These are phyloP conservation scores for Xiphophorus birchmanni DNA, from an alignment of 2,797 vertebrate genomes.

Conservation along the genomic window DNA sequence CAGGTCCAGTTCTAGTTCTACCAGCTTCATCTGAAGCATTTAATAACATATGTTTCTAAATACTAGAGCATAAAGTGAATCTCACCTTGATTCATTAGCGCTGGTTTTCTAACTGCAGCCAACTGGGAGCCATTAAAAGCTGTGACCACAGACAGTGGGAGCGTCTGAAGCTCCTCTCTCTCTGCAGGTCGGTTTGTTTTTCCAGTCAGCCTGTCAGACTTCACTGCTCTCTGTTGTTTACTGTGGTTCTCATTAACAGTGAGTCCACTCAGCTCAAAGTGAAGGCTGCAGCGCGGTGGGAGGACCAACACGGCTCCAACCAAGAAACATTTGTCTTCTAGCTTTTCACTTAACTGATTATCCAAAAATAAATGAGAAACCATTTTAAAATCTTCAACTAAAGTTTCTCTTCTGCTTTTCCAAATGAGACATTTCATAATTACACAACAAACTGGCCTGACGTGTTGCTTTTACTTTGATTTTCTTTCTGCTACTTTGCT, in stretches of 20 bases:
- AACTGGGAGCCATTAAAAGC: conserved; percentile 15
- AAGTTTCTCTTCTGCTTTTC: background rate
- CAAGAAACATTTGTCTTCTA: background rate
- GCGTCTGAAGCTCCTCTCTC: conserved; percentile 25
- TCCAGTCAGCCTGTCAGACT: conserved; percentile 24
- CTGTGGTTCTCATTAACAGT: conserved; percentile 16
- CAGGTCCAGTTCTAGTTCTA: too few relatives aligned
- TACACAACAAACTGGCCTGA: background rate
- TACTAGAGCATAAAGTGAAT: conserved; percentile 34
- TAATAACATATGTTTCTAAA: conserved; percentile 32
- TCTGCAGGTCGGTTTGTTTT: conserved; percentile 40
- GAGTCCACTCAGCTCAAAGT: conserved; percentile 1
- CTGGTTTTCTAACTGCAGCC: background rate
- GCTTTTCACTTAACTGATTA: background rate
- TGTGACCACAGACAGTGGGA: conserved; percentile 8
- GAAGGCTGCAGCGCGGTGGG: background rate
- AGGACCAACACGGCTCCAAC: too few relatives aligned
- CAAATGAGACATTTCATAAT: background rate
- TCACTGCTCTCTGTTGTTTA: conserved; percentile 10
- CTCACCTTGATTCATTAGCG: conserved; percentile 34
- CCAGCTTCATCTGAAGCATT: conserved; percentile 34
- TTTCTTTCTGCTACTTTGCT: background rate
- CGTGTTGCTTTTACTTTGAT: background rate
- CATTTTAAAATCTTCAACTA: background rate
- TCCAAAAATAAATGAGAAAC: background rate